A percentile compares a stretch with the other conserved stretches of the same genome.
phyloP scores from a whole-genome alignment of 2,888 invertebrate species.

The Macrophya alboannulata region DNA sequence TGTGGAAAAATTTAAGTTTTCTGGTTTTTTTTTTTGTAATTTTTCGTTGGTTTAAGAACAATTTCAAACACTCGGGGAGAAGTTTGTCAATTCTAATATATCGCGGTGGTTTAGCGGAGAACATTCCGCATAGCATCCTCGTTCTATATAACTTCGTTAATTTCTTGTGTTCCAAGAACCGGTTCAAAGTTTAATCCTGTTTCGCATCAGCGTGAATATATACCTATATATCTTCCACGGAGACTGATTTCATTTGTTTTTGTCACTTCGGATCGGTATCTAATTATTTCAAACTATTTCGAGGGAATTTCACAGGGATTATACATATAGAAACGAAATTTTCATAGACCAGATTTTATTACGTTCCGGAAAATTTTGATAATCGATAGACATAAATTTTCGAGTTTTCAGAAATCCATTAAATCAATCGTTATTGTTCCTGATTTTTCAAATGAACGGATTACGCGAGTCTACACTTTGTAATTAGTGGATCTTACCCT shows the following conservation, averaged over 20 bases:
- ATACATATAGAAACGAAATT: not conserved
- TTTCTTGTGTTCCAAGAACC: not conserved
- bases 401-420: not conserved
- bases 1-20: not conserved
- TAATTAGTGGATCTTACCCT: slow-evolving; percentile 52
- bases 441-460: slow-evolving; percentile 37
- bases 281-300: not conserved
- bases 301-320: not conserved
- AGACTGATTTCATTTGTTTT: slow-evolving; percentile 18
- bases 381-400: not conserved
- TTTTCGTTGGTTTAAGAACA: not conserved
- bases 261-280: not conserved
- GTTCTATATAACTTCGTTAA: not conserved
- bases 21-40: not conserved
- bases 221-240: not conserved
- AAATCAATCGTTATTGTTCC: not conserved
- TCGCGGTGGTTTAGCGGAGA: not conserved
- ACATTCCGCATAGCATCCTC: not conserved
- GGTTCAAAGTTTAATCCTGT: slow-evolving; percentile 37
- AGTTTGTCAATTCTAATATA: slow-evolving; percentile 5
- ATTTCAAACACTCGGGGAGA: not conserved
- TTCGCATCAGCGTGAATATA: not conserved
- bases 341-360: not conserved
- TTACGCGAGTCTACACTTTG: slow-evolving; percentile 31
- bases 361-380: not conserved